Evolutionary conservation across 2,797 vertebrate species (phyloP), one percentile per base, ranked within the genome.

Genomic region (Eulemur mongoz): DNA sequence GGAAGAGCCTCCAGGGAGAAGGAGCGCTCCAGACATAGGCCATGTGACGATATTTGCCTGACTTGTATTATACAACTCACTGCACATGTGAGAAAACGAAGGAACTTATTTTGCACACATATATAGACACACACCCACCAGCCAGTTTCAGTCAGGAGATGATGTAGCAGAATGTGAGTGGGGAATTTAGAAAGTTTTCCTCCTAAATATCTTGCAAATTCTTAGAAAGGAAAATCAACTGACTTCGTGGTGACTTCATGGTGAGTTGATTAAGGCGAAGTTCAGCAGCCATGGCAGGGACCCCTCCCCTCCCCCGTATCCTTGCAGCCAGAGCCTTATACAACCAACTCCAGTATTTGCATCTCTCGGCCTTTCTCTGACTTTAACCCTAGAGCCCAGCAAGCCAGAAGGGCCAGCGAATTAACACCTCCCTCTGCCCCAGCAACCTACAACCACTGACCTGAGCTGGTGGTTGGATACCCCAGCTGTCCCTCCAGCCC

Each of bases 381-480:
- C 22, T 54, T n/a, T 17, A 75, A 59, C 35, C 81, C 65, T 61
- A 40, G 84, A 43, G 72, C 72, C 14, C 20, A 63, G 73, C 22
- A 38, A 40, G 22, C 3, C 4, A 9, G 78, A 59, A 65, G n/a
- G 13, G 8, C 11, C 72, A 78, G 25, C 3, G 13, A 38, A 63
- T 12, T 2, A 45, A n/a, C 9, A 27, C 9, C 11, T 12, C 2
- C 0, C 3, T 14, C 18, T 40, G 17, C 25, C 10, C n/a, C 52
- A 81, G 30, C 7, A 30, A 59, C 50, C 40, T 52, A 35, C 50
- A 10, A 5, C 40, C 81, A 4, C 76, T 22, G 25, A 30, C 15
- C 20, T 35, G 50, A 70, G n/a, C 3, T 27, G 2, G 11, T 57
- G 30, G 61, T 13, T 22, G 54, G 45, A 57, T n/a, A 17, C 20